Base-by-base conservation (phyloP, 2,888 invertebrate genomes). In the Sarcophaga variegata region DNA sequence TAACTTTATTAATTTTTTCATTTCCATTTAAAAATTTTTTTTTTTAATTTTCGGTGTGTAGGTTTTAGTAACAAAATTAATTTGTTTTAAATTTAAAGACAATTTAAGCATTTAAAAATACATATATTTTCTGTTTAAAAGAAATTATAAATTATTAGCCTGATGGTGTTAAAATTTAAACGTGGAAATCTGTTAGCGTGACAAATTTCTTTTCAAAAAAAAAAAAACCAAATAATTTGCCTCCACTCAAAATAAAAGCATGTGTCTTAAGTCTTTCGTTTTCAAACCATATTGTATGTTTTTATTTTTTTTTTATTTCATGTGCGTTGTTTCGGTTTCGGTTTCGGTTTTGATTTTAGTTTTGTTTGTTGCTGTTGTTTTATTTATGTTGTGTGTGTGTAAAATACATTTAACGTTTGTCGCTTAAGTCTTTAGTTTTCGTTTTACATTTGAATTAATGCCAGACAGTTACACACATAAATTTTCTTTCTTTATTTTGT, bases 51-150 rank as follows among this genome's bases (percentile, higher is more conserved):
- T 67, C 11, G 4, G 47, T 20, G 63, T 70, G 47, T 66, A 64
- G 54, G 47, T 54, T 77, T 87, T 85, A 85, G 78, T 4, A 83
- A 87, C 76, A 81, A 74, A 78, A 85, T 85, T 85, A 78, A 85
- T 80, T 88, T 81, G 22, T 64, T 74, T 59, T 17, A 10, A n/a
- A 54, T 20, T 62, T 75, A 74, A 75, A 74, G 49, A 45, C 69
- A 77, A 37, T 27, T 17, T 37, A 14, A 49, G 3, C 11, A 49
- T 14, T 14, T 14, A 14, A 11, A 49, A 49, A 49, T 11, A 11
- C 11, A 49, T 14, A 49, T 49, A 14, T 14, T 49, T 49, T 49
- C 49, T 4, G 14, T 49, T 8, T 49, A 4, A 77, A 54, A 27
- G 47, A 47, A 70, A 70, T 60, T 60, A 45, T 22, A 72, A 59